Conservation (phyloP, 2,797 vertebrate species). For the Allobates femoralis region DNA sequence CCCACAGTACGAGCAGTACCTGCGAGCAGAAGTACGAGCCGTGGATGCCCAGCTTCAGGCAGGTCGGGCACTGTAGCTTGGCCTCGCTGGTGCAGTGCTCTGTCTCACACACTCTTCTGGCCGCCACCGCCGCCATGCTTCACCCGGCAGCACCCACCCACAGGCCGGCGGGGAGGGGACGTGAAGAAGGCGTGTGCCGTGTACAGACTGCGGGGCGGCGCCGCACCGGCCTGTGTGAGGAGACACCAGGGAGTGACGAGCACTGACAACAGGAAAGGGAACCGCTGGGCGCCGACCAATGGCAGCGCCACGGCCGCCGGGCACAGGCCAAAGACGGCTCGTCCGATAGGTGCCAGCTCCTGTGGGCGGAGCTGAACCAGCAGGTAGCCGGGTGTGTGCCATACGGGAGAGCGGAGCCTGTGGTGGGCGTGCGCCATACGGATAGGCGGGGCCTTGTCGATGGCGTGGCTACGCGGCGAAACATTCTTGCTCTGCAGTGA, state of each 20-base stretch:
- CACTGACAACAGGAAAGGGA: conserved; percentile 4
- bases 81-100: conserved; percentile 90
- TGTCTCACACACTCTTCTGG: conserved; percentile 89
- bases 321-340: not conserved
- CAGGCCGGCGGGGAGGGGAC: conserved; percentile 31
- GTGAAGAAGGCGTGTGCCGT: conserved; percentile 50
- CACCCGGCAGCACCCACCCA: conserved; percentile 82
- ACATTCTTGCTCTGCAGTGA: not conserved
- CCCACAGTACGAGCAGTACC: conserved; percentile 73
- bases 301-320: not conserved
- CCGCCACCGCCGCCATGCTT: conserved; percentile 88
- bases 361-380: not conserved
- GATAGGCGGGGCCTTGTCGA: too few relatives aligned
- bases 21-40: conserved; percentile 98
- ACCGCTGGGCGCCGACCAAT: not conserved
- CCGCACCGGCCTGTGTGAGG: not conserved
- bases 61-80: conserved; percentile 97
- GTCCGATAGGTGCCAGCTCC: not conserved
- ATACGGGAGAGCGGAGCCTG: too few relatives aligned
- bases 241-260: conserved; percentile 16
- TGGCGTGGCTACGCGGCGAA: not conserved
- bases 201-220: conserved; percentile 4
- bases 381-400: not conserved
- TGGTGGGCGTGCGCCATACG: too few relatives aligned
- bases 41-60: conserved; percentile 96